Conservation (phyloP, 2,888 invertebrate genomes). For the Theretra japonica region DNA sequence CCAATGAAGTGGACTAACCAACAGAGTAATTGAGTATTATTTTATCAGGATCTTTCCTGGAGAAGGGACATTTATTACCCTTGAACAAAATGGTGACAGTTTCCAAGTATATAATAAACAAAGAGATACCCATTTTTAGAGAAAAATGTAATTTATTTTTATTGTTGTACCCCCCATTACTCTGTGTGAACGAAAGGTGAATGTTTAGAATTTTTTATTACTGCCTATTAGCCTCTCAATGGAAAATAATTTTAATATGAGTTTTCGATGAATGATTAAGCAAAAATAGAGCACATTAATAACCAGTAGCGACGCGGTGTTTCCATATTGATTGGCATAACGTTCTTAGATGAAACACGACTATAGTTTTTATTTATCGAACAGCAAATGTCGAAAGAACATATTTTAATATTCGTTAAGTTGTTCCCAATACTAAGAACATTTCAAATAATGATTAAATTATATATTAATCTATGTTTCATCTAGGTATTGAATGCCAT, state of each 20-base stretch:
- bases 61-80: neutral
- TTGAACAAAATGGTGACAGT: neutral
- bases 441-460: neutral
- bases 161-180: neutral
- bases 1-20: constrained; percentile 15
- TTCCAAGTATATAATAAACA: neutral
- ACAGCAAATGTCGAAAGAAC: too few species aligned
- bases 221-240: neutral
- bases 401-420: too few species aligned
- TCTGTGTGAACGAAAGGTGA: neutral
- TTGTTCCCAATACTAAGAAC: too few species aligned
- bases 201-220: neutral
- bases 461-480: neutral
- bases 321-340: constrained; percentile 7
- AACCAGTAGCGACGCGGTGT: constrained; percentile 1
- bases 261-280: constrained; percentile 5
- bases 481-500: neutral
- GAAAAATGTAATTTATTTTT: neutral
- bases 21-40: neutral
- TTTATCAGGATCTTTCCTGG: too few species aligned
- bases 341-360: neutral
- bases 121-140: too few species aligned
- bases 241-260: neutral
- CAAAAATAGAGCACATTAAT: constrained; percentile 36
- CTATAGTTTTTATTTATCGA: neutral